Conservation (phyloP, 2,113 vertebrate species). For the Phalacrocorax carbo region DNA sequence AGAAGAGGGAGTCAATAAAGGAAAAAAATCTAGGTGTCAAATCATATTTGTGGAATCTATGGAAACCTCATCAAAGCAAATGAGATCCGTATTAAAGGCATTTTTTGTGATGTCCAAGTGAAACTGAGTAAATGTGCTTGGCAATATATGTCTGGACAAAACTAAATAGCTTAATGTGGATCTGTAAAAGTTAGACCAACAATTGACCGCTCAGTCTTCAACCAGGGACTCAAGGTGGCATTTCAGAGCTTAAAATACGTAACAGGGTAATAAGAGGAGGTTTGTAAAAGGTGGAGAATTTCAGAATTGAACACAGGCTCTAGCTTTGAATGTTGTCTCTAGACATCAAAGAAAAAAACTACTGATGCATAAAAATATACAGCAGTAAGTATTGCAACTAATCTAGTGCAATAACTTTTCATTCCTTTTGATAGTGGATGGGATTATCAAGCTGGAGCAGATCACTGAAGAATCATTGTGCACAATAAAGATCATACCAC, state of each 20-base stretch:
- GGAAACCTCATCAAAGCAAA: not conserved
- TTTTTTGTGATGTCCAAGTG: not conserved
- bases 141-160: not conserved
- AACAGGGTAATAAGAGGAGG: not conserved
- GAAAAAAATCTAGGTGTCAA: not conserved
- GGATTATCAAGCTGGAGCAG: not conserved
- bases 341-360: not conserved
- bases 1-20: not conserved
- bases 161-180: not conserved
- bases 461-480: not conserved
- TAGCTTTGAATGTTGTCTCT: not conserved
- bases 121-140: not conserved
- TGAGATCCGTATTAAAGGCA: not conserved
- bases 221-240: not conserved
- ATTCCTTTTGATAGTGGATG: not conserved
- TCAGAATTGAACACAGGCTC: not conserved
- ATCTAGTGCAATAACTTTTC: not conserved
- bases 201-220: not conserved
- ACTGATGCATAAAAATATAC: not conserved
- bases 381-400: not conserved
- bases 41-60: not conserved
- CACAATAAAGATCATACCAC: not conserved
- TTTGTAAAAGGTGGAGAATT: not conserved
- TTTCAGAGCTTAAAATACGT: not conserved
- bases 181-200: not conserved